Evolutionary conservation across 2,113 vertebrate genomes (phyloP).

Genomic region (Mesocricetus auratus): DNA sequence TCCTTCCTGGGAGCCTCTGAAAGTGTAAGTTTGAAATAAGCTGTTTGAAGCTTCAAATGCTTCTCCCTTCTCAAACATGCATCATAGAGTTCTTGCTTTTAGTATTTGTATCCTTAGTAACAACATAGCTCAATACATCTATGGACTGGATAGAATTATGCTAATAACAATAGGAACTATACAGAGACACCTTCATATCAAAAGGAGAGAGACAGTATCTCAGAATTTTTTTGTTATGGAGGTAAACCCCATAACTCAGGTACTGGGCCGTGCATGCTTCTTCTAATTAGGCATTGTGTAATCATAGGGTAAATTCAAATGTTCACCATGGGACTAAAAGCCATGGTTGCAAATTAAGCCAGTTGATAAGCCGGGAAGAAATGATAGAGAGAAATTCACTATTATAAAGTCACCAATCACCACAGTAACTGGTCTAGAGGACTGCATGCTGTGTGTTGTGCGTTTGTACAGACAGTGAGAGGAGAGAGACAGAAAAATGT

Average conservation of each 20-base stretch:
- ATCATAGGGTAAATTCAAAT: neutral
- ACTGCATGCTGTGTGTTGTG: neutral
- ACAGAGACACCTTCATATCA: neutral
- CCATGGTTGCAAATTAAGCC: neutral
- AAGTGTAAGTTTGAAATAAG: conserved; percentile 30
- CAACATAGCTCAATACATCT: neutral
- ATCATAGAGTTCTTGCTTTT: conserved; percentile 5
- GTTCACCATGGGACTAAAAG: neutral
- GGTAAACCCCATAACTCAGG: neutral
- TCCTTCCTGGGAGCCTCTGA: neutral
- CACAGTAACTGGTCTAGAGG: neutral
- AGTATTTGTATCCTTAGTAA: neutral
- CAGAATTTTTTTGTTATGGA: neutral
- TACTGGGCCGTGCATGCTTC: neutral
- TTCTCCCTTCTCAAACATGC: neutral
- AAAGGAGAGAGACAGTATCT: conserved; percentile 3
- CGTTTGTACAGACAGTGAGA: neutral
- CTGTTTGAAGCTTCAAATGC: conserved; percentile 10
- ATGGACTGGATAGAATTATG: neutral
- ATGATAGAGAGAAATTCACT: neutral
- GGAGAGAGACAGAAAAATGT: neutral
- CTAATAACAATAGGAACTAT: neutral
- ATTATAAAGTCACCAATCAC: neutral
- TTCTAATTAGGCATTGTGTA: neutral
- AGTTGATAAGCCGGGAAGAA: neutral